Base-by-base conservation (phyloP, 2,888 invertebrate species). In the Orthosia incerta region DNA sequence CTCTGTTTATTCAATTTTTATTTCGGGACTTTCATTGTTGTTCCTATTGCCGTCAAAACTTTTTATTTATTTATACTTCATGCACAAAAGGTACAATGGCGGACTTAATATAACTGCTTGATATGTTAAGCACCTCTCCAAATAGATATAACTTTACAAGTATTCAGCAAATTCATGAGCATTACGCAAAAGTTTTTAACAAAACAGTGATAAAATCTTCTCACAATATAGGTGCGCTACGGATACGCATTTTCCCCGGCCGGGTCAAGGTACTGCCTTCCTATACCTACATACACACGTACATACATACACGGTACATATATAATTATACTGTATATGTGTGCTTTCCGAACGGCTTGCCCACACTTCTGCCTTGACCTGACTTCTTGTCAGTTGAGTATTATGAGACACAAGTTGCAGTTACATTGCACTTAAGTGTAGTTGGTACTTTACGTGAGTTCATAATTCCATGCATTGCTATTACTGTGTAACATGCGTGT, bases 221-320 rank as follows among this genome's bases (percentile, higher is more conserved):
- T 55, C 15, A 39, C 20, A 26, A 26, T 55, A 53, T 55, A 63
- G 11, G 1, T 55, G 9, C 61, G n/a, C n/a, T n/a, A n/a, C n/a
- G 64, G 59, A 68, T 68, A 66, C 71, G 20, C 62, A 46, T 62
- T 82, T 85, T 85, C 60, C 68, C 72, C 68, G 53, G 64, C 23
- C 74, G 62, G 83, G 83, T 85, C 83, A 83, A 83, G 76, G 83
- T 61, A 71, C 85, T 69, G 15, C 57, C 70, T 70, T 76, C 66
- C 76, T 73, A 56, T 50, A 53, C 13, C 16, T 15, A 55, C 20
- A 39, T 39, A n/a, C 65, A 20, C 16, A 31, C 20, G n/a, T 16
- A 46, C 26, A 45, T 26, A 23, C 23, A 46, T 15, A 16, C 2
- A 53, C 4, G n/a, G 4, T 9, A 12, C 45, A 53, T 20, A 51